phyloP scores from a whole-genome alignment of 2,888 invertebrate genomes.

The Anarsia innoxiella region DNA sequence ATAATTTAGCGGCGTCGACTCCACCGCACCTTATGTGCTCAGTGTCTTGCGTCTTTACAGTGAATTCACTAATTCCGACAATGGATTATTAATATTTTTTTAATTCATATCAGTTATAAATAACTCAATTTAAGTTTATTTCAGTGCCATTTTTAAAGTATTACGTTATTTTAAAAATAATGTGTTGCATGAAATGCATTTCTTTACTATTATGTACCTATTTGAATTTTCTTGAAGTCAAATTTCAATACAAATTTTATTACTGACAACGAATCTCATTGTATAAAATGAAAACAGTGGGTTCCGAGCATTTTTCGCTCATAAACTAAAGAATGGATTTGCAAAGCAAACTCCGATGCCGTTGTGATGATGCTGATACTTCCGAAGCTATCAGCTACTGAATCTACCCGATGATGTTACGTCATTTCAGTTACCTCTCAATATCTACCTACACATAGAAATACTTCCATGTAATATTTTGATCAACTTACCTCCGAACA shows the following conservation, averaged over 20 bases:
- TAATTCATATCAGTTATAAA: slow-evolving; percentile 33
- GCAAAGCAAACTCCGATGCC: slow-evolving; percentile 55
- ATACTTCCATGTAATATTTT: too few species aligned
- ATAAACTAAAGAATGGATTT: too few species aligned
- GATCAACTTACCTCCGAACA: too few species aligned
- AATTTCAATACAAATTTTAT: slow-evolving; percentile 35
- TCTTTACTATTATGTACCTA: slow-evolving; percentile 28
- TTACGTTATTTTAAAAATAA: slow-evolving; percentile 69
- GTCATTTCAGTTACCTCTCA: too few species aligned
- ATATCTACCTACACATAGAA: too few species aligned
- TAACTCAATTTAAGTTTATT: slow-evolving; percentile 44
- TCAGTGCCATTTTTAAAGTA: slow-evolving; percentile 70
- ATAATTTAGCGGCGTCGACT: background rate
- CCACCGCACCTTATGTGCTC: slow-evolving; percentile 13
- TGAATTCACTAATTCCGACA: slow-evolving; percentile 42
- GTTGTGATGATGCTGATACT: slow-evolving; percentile 35
- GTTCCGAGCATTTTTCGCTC: too few species aligned
- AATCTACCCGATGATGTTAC: too few species aligned
- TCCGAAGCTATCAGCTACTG: too few species aligned
- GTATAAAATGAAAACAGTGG: slow-evolving; percentile 33
- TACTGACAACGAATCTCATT: slow-evolving; percentile 63
- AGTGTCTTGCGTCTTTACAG: slow-evolving; percentile 52
- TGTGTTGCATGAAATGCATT: slow-evolving; percentile 71
- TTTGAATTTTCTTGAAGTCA: slow-evolving; percentile 32
- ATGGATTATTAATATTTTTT: slow-evolving; percentile 33